Conservation (phyloP, 1,140 invertebrate species). For the Anthonomus grandis region DNA sequence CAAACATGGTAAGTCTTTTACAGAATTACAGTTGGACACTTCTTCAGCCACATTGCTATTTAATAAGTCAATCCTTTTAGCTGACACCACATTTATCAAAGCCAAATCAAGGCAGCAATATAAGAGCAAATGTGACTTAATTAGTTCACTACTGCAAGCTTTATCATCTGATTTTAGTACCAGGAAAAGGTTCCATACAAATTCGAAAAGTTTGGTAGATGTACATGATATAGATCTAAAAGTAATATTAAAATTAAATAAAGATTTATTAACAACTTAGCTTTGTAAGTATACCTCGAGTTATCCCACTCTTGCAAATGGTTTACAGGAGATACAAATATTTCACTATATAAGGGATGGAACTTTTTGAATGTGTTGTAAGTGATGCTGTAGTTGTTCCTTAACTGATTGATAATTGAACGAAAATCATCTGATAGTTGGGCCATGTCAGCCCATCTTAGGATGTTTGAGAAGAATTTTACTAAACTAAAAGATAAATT, state of each 20-base stretch:
- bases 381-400: constrained; percentile 92
- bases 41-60: constrained; percentile 75
- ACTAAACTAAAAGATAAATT: constrained; percentile 68
- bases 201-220: constrained; percentile 81
- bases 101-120: constrained; percentile 88
- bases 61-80: constrained; percentile 78
- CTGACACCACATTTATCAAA: constrained; percentile 79
- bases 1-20: constrained; percentile 72
- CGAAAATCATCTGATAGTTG: constrained; percentile 80
- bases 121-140: constrained; percentile 91
- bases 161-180: constrained; percentile 84
- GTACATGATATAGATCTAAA: constrained; percentile 67
- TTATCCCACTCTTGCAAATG: constrained; percentile 51
- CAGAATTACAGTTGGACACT: constrained; percentile 68
- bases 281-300: constrained; percentile 63
- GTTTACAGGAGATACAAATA: constrained; percentile 65
- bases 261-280: constrained; percentile 69
- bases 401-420: constrained; percentile 79
- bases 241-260: constrained; percentile 4
- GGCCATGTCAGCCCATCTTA: constrained; percentile 94
- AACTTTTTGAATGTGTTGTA: constrained; percentile 93
- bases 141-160: constrained; percentile 84
- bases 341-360: constrained; percentile 79
- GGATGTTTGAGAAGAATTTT: constrained; percentile 95
- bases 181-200: constrained; percentile 91